phyloP scores from a whole-genome alignment of 64 coral and sea anemone species.

The Stylophora pistillata region DNA sequence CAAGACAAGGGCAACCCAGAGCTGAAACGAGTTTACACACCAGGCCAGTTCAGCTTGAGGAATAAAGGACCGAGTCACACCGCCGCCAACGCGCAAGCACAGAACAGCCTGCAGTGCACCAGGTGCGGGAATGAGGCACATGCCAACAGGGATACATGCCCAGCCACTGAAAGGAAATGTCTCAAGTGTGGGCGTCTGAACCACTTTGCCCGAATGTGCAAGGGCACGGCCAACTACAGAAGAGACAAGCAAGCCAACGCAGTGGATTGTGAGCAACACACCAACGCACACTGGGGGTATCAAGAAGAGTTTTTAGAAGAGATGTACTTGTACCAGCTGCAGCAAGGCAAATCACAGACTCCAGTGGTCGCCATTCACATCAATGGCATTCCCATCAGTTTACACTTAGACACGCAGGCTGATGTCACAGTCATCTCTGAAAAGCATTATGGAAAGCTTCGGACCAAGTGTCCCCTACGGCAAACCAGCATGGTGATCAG shows the following conservation, averaged over 20 bases:
- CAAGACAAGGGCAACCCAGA: slow-evolving; percentile 1
- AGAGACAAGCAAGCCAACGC: too few relatives aligned
- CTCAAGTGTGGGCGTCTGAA: too few relatives aligned
- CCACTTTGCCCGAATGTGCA: too few relatives aligned
- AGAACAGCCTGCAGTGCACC: neutral
- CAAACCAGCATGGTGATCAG: neutral
- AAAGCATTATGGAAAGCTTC: slow-evolving; percentile 19
- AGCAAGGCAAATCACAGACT: too few relatives aligned
- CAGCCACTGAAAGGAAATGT: slow-evolving; percentile 17
- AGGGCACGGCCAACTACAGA: too few relatives aligned
- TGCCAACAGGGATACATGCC: neutral
- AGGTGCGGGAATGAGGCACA: slow-evolving; percentile 22
- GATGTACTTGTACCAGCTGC: too few relatives aligned
- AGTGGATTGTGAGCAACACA: too few relatives aligned
- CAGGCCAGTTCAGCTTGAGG: slow-evolving; percentile 43
- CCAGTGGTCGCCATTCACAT: too few relatives aligned
- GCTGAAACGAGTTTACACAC: too few relatives aligned
- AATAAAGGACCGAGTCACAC: neutral
- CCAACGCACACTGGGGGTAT: too few relatives aligned
- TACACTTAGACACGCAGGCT: slow-evolving; percentile 69
- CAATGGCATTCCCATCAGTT: slow-evolving; percentile 8
- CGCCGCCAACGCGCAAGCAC: neutral
- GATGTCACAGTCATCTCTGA: slow-evolving; percentile 37
- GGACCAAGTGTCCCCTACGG: neutral
- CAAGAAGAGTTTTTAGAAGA: too few relatives aligned